A percentile compares a stretch with the other conserved stretches of the same genome.
phyloP scores from a whole-genome alignment of 2,888 invertebrate species.

The Hyles lineata region DNA sequence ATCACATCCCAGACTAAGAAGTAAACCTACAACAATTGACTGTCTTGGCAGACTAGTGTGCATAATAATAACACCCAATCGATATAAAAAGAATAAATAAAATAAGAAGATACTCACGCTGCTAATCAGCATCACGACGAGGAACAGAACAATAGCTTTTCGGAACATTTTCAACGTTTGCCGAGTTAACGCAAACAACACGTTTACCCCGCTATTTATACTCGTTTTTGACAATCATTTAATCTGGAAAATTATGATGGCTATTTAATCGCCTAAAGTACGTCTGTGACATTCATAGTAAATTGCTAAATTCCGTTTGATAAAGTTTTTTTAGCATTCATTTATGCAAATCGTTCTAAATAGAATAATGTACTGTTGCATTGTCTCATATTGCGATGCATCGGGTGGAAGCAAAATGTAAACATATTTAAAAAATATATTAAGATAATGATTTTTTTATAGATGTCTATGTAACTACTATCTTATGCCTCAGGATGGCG shows the following conservation, averaged over 20 bases:
- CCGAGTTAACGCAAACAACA: neutral
- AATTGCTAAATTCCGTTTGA: neutral
- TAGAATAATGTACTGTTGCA: neutral
- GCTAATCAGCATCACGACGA: slow-evolving; percentile 30
- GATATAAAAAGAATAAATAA: neutral
- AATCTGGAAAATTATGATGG: slow-evolving; percentile 34
- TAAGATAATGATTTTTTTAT: too few species aligned
- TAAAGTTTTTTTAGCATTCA: neutral
- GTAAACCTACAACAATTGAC: too few species aligned
- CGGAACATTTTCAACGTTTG: neutral
- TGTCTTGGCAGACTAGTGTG: too few species aligned
- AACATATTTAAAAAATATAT: too few species aligned
- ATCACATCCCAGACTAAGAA: too few species aligned
- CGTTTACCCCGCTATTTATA: slow-evolving; percentile 24
- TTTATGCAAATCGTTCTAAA: neutral
- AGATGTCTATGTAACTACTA: too few species aligned
- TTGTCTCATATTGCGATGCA: too few species aligned
- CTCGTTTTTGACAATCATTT: slow-evolving; percentile 9
- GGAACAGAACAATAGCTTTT: slow-evolving; percentile 25
- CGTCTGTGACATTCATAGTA: slow-evolving; percentile 24
- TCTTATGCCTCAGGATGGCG: too few species aligned
- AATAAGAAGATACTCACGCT: neutral
- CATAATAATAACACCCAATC: too few species aligned
- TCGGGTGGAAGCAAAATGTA: too few species aligned
- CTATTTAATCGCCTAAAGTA: slow-evolving; percentile 29